Base-by-base conservation (phyloP, 2,797 vertebrate species). In the Neosilurus hyrtlii region DNA sequence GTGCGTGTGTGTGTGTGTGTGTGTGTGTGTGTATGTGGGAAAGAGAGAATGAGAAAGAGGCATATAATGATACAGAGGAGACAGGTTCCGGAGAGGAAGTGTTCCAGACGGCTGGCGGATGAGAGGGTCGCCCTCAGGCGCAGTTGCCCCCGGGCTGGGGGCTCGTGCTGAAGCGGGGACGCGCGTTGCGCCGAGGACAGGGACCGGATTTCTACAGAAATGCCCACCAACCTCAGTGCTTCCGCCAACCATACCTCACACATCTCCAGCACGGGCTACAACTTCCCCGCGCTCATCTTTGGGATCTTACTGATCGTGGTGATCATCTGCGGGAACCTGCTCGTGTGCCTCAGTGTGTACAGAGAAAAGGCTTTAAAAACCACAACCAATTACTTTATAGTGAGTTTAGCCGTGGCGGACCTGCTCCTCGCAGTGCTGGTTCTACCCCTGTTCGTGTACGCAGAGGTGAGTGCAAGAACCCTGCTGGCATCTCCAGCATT, bases 381-480 rank as follows among this genome's bases (percentile, higher is more conserved):
- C 86, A 97, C 97, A 84, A 98, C 97, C 89, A 99, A 99, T 95
- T 97, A 96, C 93, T 99, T 99, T 93, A 96, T 98, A 87, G 94
- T 97, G 88, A 99, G 97, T 85, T 92, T 98, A 81, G 97, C 97
- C 76, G 96, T 95, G 35, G 96, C 97, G 0, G 97, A 98, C 85
- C 93, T 98, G 20, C 95, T 98, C 35, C 93, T 99, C 14, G 96
- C 97, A 0, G 88, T 99, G 37, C 93, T 98, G 37, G 97, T 98
- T 14, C 92, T 99, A 84, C 97, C 97, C 1, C 96, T 98, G 62
- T 98, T 95, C 85, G 96, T 98, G 56, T 98, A 95, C 85, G 94
- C 96, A 2, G 96, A 98, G 97, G 97, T 99, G 90, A 93, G 94
- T 71, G 18, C 6, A 61, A 15, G 0, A 76, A 43, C 30, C 56